Conservation (phyloP, 2,888 invertebrate species). For the Barypeithes pellucidus region DNA sequence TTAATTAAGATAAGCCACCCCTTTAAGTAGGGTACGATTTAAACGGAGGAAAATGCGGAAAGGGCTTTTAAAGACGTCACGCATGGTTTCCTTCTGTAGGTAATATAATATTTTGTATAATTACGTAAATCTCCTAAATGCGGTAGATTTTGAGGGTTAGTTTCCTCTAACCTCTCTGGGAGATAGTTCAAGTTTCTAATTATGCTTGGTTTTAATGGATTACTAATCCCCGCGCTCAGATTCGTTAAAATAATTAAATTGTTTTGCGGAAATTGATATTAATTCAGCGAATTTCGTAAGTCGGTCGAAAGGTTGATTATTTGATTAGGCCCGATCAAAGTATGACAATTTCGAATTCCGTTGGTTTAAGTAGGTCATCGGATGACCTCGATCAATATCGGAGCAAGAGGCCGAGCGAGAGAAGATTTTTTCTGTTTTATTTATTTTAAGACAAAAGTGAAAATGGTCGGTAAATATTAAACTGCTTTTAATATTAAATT, state of each 20-base stretch:
- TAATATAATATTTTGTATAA: slow-evolving; percentile 50
- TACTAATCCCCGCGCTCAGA: slow-evolving; percentile 44
- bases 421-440: no score
- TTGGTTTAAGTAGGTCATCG: neutral
- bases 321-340: no score
- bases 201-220: slow-evolving; percentile 47
- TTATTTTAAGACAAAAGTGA: no score
- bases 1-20: slow-evolving; percentile 20
- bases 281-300: neutral
- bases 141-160: slow-evolving; percentile 40
- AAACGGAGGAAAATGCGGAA: slow-evolving; percentile 13
- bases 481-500: no score
- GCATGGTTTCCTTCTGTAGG: slow-evolving; percentile 32
- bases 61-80: slow-evolving; percentile 31
- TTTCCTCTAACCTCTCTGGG: slow-evolving; percentile 38
- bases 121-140: slow-evolving; percentile 48
- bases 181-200: slow-evolving; percentile 51
- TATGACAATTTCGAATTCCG: no score
- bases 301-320: neutral
- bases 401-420: no score
- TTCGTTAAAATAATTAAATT: slow-evolving; percentile 44
- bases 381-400: no score
- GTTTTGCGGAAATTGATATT: slow-evolving; percentile 23
- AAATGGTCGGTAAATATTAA: no score
- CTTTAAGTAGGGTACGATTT: slow-evolving; percentile 6